Percentiles rank a stretch among this genome's conserved stretches.
Evolutionary conservation across 53 echinoderm and acorn worm species (phyloP).

Genomic region (Luidia sarsii): DNA sequence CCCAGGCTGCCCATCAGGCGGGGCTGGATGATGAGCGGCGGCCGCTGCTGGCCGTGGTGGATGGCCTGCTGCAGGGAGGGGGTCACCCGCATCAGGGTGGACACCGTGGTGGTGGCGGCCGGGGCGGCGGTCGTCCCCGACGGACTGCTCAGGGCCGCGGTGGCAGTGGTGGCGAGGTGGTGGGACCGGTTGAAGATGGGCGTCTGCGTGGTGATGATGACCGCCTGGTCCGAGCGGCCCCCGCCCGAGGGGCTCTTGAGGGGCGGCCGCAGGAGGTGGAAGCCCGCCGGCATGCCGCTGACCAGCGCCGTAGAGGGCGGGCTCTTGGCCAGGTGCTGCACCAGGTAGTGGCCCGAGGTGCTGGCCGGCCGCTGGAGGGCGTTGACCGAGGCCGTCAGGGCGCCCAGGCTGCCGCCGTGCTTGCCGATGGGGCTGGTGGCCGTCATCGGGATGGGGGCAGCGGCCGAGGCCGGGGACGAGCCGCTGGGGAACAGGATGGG

Average conservation of each 20-base stretch:
- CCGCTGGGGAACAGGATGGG: constrained; percentile 17
- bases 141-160: no score
- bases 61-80: constrained; percentile 55
- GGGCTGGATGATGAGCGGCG: constrained; percentile 41
- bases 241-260: constrained; percentile 36
- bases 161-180: constrained; percentile 22
- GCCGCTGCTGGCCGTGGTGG: constrained; percentile 33
- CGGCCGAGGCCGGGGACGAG: constrained; percentile 16
- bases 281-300: constrained; percentile 30
- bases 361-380: constrained; percentile 61
- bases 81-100: constrained; percentile 46
- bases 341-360: constrained; percentile 50
- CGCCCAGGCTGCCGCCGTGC: constrained; percentile 56
- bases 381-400: constrained; percentile 65
- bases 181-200: constrained; percentile 86
- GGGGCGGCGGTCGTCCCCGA: constrained; percentile 25
- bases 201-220: constrained; percentile 91
- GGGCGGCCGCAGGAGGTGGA: constrained; percentile 15
- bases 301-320: constrained; percentile 43
- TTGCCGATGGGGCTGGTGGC: constrained; percentile 59
- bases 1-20: constrained; percentile 33
- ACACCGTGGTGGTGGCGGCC: constrained; percentile 39
- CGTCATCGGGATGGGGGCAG: constrained; percentile 37
- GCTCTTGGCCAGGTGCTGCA: constrained; percentile 42
- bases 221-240: constrained; percentile 55